Evolutionary conservation across 2,888 invertebrate species (phyloP).

Genomic region (Ornithoptera priamus): DNA sequence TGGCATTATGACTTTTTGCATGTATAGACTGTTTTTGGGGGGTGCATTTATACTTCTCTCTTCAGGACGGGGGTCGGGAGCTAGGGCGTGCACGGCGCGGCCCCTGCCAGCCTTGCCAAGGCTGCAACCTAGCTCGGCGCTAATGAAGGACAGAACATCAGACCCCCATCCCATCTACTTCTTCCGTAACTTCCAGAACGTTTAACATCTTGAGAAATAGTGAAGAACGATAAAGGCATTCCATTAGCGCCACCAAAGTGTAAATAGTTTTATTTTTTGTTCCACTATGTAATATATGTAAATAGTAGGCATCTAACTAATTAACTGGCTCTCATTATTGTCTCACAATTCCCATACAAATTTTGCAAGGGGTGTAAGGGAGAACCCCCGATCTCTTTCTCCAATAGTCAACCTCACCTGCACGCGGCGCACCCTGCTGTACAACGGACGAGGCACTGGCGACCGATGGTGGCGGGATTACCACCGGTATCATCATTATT

Average conservation of each 20-base stretch:
- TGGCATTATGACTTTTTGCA: neutral
- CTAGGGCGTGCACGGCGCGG: slow-evolving; percentile 20
- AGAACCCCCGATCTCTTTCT: neutral
- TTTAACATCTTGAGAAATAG: neutral
- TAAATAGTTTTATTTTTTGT: neutral
- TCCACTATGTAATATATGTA: neutral
- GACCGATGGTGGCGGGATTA: slow-evolving; percentile 3
- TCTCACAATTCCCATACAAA: neutral
- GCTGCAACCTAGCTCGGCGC: slow-evolving; percentile 18
- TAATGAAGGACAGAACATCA: neutral
- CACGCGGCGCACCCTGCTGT: slow-evolving; percentile 4
- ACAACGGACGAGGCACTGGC: too few species aligned
- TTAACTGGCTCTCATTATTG: neutral
- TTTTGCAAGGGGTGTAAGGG: slow-evolving; percentile 1
- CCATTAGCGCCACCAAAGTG: neutral
- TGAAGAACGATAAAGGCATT: neutral
- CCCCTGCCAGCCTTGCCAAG: slow-evolving; percentile 6
- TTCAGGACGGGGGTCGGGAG: slow-evolving; percentile 13
- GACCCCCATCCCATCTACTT: neutral
- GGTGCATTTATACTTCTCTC: slow-evolving; percentile 3
- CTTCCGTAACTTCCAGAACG: neutral
- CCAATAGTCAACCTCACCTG: slow-evolving; percentile 7
- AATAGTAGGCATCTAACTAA: neutral
- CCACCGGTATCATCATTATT: slow-evolving; percentile 5
- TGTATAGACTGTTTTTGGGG: neutral